A percentile compares a stretch with the other conserved stretches of the same genome.
Evolutionary conservation across 2,113 vertebrate genomes (phyloP).

Genomic region (Chloropsis hardwickii): DNA sequence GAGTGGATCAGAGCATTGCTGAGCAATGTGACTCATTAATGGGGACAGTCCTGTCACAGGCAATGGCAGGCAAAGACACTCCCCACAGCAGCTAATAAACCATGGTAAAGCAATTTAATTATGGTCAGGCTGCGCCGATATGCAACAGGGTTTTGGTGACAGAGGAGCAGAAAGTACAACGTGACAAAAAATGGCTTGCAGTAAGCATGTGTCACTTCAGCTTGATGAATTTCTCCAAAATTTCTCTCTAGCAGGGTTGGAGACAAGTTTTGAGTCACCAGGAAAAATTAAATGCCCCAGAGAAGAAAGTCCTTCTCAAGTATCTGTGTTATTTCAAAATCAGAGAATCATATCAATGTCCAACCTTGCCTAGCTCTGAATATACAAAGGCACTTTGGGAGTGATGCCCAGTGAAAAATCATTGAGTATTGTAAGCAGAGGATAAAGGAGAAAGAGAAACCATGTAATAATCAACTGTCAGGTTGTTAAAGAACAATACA

Average conservation of each 20-base stretch:
- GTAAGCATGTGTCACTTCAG: neutral
- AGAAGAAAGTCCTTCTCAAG: neutral
- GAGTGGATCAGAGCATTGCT: neutral
- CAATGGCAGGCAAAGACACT: neutral
- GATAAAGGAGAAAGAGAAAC: slow-evolving; percentile 15
- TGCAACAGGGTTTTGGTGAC: neutral
- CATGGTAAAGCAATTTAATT: neutral
- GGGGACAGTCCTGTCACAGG: neutral
- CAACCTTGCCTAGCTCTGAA: neutral
- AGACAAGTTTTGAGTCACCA: neutral
- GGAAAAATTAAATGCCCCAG: neutral
- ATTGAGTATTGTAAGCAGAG: neutral
- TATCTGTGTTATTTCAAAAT: neutral
- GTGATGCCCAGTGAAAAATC: neutral
- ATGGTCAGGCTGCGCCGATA: neutral
- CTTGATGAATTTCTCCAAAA: neutral
- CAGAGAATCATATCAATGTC: neutral
- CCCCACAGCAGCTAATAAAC: neutral
- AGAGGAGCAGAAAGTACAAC: neutral
- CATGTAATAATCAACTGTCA: slow-evolving; percentile 39
- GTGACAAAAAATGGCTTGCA: neutral
- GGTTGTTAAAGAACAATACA: slow-evolving; percentile 37
- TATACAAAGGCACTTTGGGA: neutral
- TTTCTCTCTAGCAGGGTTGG: neutral
- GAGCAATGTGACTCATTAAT: neutral